Base-by-base conservation (phyloP, 1,140 invertebrate species). In the Thalassaphorura encarpata region DNA sequence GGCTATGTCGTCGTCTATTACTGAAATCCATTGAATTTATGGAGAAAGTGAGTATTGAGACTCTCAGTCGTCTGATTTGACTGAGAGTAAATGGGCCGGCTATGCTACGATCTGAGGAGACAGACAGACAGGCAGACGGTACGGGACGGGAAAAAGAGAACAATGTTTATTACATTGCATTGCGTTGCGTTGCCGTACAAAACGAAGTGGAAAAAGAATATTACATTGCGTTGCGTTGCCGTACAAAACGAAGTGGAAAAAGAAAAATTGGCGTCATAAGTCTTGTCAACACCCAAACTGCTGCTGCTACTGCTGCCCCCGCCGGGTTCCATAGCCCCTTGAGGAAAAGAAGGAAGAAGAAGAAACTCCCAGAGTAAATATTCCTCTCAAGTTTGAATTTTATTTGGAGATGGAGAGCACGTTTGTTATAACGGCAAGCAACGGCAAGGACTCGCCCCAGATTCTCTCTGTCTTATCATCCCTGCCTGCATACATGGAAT, bases 191-290 rank as follows among this genome's bases (percentile, higher is more conserved):
- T 36, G 33, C n/a, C n/a, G 33, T 36, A n/a, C 33, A 36, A 11
- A 36, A 36, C 11, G n/a, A 36, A n/a, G n/a, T n/a, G n/a, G n/a
- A n/a, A n/a, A n/a, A n/a, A n/a, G n/a, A n/a, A 36, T 36, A 11
- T 36, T 36, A n/a, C 33, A 36, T 36, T 36, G 33, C n/a, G 33
- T 36, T 36, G 33, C 33, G 33, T 36, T 36, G 33, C n/a, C n/a
- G 33, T 36, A 36, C 11, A 36, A 33, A 31, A 26, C 41, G 24
- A 33, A 54, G 52, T 45, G 42, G 41, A 54, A 54, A n/a, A 54
- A 45, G 52, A 54, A 54, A 54, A 54, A 54, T 54, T 27, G 42
- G 16, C 39, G 28, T 54, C 52, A 54, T 54, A 54, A 54, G 52
- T 54, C 52, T 54, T 54, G 52, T 46, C 52, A 41, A 54, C 52